Base-by-base conservation (phyloP, 2,888 invertebrate species). In the Trachelus stipa region DNA sequence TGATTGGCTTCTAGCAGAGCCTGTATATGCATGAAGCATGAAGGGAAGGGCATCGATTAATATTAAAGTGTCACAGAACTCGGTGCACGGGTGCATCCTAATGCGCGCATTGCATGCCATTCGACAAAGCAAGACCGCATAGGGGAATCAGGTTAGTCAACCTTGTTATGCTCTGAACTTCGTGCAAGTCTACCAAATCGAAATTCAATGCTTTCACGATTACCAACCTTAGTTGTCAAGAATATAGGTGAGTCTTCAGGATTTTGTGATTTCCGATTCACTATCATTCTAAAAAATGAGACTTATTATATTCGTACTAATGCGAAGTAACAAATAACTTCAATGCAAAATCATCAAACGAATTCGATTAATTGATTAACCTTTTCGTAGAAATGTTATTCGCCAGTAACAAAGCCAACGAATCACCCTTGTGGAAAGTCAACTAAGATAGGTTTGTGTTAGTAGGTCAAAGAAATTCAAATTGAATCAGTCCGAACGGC, bases 101-200 rank as follows among this genome's bases (percentile, higher is more conserved):
- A 84, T 84, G 84, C 79, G 82, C 80, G 81, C 81, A 80, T 82
- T 81, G 83, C 84, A 84, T 83, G 83, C 80, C 79, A 77, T 71
- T 31, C 12, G 31, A 31, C 71, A 31, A 34, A 71, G 71, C 71
- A 12, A 71, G 56, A 71, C 71, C 71, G 71, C 6, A 56, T 56
- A 23, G 23, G 56, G 23, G 23, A 56, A 23, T 56, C 56, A 56
- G 56, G 56, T 56, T 56, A 56, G 56, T 23, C 23, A 56, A 23
- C 23, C 56, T 23, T 56, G 56, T 23, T 56, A 56, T 23, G 1
- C 56, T 56, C 56, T 23, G 23, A 56, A 23, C 56, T 56, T 56
- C 23, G 23, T 9, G 23, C 56, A 56, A 56, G 23, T 56, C 1
- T 9, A 9, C 2, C 56, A 23, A 56, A 23, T 56, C 56, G 56